A percentile compares a stretch with the other conserved stretches of the same genome.
phyloP scores from a whole-genome alignment of 2,888 invertebrate species.

The Drosophila kuntzei region DNA sequence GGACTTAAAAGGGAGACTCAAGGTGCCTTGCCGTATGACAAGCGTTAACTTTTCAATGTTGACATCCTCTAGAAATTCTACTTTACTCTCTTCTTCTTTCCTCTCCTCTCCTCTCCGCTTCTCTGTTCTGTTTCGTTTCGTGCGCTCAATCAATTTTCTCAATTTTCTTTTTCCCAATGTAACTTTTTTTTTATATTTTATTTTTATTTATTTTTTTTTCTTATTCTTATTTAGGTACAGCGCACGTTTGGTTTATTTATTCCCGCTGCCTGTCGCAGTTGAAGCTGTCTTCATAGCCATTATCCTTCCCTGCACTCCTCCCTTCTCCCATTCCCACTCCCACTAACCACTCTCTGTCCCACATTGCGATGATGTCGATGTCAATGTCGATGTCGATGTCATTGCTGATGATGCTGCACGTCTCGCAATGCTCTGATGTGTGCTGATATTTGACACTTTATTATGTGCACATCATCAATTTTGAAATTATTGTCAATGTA shows the following conservation, averaged over 20 bases:
- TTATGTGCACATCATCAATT: conserved; percentile 83
- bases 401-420: conserved; percentile 58
- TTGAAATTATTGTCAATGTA: conserved; percentile 70
- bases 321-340: too few species aligned
- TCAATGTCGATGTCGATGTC: conserved; percentile 37
- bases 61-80: conserved; percentile 35
- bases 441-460: conserved; percentile 82
- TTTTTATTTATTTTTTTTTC: conserved; percentile 17
- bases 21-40: conserved; percentile 52
- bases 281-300: conserved; percentile 58
- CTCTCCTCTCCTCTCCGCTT: neutral
- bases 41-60: conserved; percentile 65
- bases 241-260: conserved; percentile 66
- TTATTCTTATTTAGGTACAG: conserved; percentile 38
- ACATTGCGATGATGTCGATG: conserved; percentile 36
- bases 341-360: neutral
- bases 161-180: conserved; percentile 52
- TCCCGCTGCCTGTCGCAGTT: conserved; percentile 50
- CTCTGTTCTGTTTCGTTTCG: conserved; percentile 30
- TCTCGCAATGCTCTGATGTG: conserved; percentile 64
- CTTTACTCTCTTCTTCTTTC: neutral
- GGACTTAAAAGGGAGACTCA: conserved; percentile 12
- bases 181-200: conserved; percentile 30
- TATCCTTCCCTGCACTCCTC: conserved; percentile 19
- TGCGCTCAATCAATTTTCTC: conserved; percentile 76